Base-by-base conservation (phyloP, 2,888 invertebrate species). In the Melinopterus prodromus region DNA sequence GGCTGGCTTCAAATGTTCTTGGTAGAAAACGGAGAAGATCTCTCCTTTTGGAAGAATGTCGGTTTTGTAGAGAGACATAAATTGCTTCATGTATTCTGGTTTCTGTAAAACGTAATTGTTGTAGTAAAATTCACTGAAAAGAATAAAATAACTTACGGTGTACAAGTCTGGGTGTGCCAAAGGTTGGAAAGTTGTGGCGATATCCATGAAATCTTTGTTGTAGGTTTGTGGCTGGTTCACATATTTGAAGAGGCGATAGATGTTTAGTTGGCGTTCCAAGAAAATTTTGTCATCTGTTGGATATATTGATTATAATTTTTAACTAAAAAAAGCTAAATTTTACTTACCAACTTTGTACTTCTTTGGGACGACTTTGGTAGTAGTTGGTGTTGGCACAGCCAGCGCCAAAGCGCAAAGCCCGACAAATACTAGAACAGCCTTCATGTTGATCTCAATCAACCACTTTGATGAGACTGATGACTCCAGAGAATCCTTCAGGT, bases 181-280 rank as follows among this genome's bases (percentile, higher is more conserved):
- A 76, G 80, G 93, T 36, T 36, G n/a, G 87, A 91, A 95, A 81
- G 87, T 87, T 79, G 91, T 89, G 83, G 93, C 93, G 80, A 93
- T 90, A 53, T 92, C 91, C 79, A 90, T 88, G 80, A 91, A 89
- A 82, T 92, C 90, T 69, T 90, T 88, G 70, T 90, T 88, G 84
- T 91, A 87, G 78, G 91, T 90, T 82, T 92, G 90, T 0, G 92
- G 92, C 87, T 95, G 94, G 83, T 92, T 91, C 82, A 94, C 92
- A 87, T 92, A 91, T 85, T 92, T 92, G 87, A 93, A 88, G 82
- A 94, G 90, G 84, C 91, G 90, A 86, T 93, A 86, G 81, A 93
- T 89, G 86, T 92, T 90, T 80, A 91, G 88, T 87, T 86, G 85
- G 74, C 82, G 83, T 76, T 84, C 81, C 80, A 84, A 81, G 79